Evolutionary conservation across 1,140 invertebrate genomes (phyloP), one percentile per base, ranked within the genome.

Genomic region (Asobara japonica): DNA sequence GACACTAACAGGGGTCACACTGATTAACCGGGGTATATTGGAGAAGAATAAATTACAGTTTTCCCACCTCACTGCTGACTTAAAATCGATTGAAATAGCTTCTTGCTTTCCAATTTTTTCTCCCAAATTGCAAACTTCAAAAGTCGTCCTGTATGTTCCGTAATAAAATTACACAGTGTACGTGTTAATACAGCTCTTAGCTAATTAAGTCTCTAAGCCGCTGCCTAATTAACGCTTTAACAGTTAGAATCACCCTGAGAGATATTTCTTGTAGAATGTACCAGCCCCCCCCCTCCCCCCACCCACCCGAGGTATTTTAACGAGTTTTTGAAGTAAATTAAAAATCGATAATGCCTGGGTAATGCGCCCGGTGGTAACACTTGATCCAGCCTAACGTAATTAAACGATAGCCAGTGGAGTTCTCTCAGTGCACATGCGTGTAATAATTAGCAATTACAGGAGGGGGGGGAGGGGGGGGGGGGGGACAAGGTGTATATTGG

Each of bases 241-340:
- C 18, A 56, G 10, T 27, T 56, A 20, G 51, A 22, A 56, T 18
- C 22, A 56, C 11, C 10, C 25, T 7, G 20, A 56, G 25, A 11
- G 51, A 56, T 56, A 18, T 11, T 10, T 10, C 22, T 25, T 0
- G 20, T 22, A 56, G 22, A 25, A 56, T 36, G 20, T 27, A 18
- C 13, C 25, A 56, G n/a, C n/a, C n/a, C n/a, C n/a, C n/a, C n/a
- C n/a, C n/a, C n/a, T n/a, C n/a, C n/a, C n/a, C n/a, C n/a, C n/a
- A n/a, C n/a, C n/a, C n/a, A 56, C 51, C 13, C 51, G 18, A 56
- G 51, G 18, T 56, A 56, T 56, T 56, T 56, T 56, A 56, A 56
- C 51, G 51, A 56, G 51, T 56, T 56, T 56, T 56, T 45, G 41
- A 56, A 18, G 18, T 11, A 56, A 56, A 56, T 56, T 22, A 27